Percentiles rank a stretch among this genome's conserved stretches.
Evolutionary conservation across 1,140 invertebrate genomes (phyloP).

Genomic region (Aphaenogaster rudis): DNA sequence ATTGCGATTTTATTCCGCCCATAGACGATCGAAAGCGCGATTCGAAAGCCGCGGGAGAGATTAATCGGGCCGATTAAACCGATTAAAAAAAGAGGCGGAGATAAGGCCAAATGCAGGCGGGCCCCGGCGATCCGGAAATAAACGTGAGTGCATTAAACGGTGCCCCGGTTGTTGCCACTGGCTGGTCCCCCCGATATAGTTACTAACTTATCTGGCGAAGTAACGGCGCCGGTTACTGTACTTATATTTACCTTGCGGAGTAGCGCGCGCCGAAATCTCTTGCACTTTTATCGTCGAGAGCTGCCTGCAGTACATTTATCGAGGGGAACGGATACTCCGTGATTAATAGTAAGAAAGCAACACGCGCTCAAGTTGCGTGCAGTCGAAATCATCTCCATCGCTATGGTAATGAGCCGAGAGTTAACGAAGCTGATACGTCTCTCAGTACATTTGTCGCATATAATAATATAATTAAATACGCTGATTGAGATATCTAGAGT

Average conservation of each 20-base stretch:
- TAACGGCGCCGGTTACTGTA: constrained; percentile 36
- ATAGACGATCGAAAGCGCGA: constrained; percentile 10
- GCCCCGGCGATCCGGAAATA: constrained; percentile 23
- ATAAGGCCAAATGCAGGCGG: constrained; percentile 35
- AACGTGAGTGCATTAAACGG: constrained; percentile 35
- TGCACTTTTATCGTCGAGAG: background rate
- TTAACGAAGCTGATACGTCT: constrained; percentile 11
- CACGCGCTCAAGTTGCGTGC: background rate
- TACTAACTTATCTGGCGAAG: constrained; percentile 29
- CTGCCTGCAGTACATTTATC: background rate
- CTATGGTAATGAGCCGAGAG: background rate
- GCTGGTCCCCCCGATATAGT: background rate
- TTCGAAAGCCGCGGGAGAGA: constrained; percentile 36
- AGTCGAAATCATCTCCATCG: background rate
- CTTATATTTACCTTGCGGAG: constrained; percentile 7
- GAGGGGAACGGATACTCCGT: background rate
- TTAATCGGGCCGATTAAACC: constrained; percentile 47
- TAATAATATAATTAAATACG: background rate
- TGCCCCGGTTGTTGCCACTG: constrained; percentile 16
- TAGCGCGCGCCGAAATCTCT: background rate
- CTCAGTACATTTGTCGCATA: background rate
- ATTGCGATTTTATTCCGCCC: constrained; percentile 22
- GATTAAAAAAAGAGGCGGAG: constrained; percentile 38
- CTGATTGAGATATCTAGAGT: background rate
- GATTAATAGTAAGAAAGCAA: constrained; percentile 8